Conservation (phyloP, 2,113 vertebrate species). For the Sceloporus tristichus region DNA sequence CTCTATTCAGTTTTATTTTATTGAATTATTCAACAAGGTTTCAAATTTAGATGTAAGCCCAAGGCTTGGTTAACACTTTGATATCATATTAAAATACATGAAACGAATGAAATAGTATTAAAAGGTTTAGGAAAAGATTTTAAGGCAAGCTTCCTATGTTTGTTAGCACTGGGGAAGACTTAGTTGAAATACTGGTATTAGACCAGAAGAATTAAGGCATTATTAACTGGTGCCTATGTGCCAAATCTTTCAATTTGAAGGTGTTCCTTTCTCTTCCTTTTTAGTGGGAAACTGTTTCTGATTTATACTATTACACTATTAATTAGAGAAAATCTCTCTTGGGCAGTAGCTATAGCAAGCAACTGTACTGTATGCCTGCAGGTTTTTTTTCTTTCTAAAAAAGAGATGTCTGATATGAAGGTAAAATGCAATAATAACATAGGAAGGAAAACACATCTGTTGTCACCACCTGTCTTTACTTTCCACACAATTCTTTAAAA, state of each 20-base stretch:
- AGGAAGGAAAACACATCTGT: not conserved
- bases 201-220: not conserved
- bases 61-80: not conserved
- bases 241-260: not conserved
- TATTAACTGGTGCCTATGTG: not conserved
- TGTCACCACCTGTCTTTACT: constrained; percentile 4
- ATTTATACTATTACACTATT: not conserved
- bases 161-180: not conserved
- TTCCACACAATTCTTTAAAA: constrained; percentile 17
- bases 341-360: not conserved
- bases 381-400: not conserved
- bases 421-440: constrained; percentile 6
- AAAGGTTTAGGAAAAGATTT: not conserved
- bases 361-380: not conserved
- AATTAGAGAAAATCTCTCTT: constrained; percentile 5
- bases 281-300: constrained; percentile 1
- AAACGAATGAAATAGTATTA: not conserved
- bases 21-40: not conserved
- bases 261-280: not conserved
- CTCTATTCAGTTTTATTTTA: not conserved
- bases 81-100: not conserved
- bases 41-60: not conserved
- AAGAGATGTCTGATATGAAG: not conserved
- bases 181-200: not conserved
- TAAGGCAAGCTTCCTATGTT: not conserved